Base-by-base conservation (phyloP, 2,797 vertebrate species). In the Sylvia borin region DNA sequence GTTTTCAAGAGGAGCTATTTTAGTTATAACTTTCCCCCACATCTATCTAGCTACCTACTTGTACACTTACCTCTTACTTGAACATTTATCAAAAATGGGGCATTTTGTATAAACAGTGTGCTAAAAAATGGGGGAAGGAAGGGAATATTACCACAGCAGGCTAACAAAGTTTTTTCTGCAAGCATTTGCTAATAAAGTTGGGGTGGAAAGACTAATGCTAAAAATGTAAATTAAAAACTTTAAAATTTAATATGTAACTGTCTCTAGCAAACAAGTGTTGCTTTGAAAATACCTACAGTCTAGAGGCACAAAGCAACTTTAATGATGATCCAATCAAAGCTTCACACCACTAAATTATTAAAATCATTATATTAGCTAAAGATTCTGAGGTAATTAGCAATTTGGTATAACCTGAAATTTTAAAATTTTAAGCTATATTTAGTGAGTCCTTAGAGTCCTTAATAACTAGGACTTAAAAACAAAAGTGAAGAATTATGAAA, bases 391-490 rank as follows among this genome's bases (percentile, higher is more conserved):
- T 57, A 94, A 94, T 90, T 76, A 92, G 31, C 29, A 87, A 85
- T 45, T 53, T 89, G 68, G n/a, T 38, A 85, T 53, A 78, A 94
- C 67, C 67, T 89, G 82, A 90, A 90, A 81, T 76, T 76, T 36
- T 65, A 72, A 82, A 53, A 31, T 53, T 66, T 86, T 32, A 88
- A 79, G 48, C 25, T 84, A 64, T 73, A 76, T 94, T 95, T 93
- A 90, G 29, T 2, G 5, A 86, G 58, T 70, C 31, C 29, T 81
- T 48, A 45, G 91, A 86, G 62, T 81, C 50, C 40, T 87, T 91
- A 76, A 66, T 42, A 95, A 89, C 24, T 54, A 82, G 74, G 25
- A 65, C n/a, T 89, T 76, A 57, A 61, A 84, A 92, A 71, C 27
- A 50, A 43, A 78, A 86, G 9, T 43, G 24, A 62, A 26, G 32